Evolutionary conservation across 2,888 invertebrate species (phyloP).

Genomic region (Synergus laeviventris): DNA sequence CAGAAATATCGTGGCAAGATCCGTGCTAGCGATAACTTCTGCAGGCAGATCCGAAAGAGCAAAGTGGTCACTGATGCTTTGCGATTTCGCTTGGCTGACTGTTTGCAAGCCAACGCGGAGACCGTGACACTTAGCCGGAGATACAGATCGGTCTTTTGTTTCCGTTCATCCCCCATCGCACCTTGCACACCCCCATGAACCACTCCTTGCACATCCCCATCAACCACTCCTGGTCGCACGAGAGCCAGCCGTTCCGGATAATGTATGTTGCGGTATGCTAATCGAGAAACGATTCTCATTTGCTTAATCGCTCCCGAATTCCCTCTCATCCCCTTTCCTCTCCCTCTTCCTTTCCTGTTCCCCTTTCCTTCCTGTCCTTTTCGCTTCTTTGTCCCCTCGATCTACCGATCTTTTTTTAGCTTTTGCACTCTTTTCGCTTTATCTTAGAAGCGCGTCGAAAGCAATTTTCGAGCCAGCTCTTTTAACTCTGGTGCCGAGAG

Average conservation of each 20-base stretch:
- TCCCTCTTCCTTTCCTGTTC: neutral
- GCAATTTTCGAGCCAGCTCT: conserved; percentile 39
- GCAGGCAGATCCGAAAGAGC: conserved; percentile 38
- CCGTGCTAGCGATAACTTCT: conserved; percentile 61
- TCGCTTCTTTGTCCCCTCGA: conserved; percentile 35
- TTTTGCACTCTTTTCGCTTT: conserved; percentile 38
- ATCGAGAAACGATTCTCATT: conserved; percentile 62
- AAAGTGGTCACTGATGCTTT: conserved; percentile 28
- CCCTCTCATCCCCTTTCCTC: conserved; percentile 17
- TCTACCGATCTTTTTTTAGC: conserved; percentile 20
- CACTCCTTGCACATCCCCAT: conserved; percentile 42
- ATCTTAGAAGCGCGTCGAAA: conserved; percentile 33
- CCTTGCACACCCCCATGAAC: conserved; percentile 58
- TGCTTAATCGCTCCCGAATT: conserved; percentile 59
- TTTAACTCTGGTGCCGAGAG: conserved; percentile 21
- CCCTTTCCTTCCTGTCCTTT: neutral
- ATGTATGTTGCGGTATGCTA: conserved; percentile 59
- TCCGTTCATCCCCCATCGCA: conserved; percentile 71
- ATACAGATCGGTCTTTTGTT: conserved; percentile 71
- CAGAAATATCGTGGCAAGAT: conserved; percentile 60
- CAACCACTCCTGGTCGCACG: conserved; percentile 44
- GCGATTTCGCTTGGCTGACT: conserved; percentile 38
- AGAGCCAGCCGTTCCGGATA: conserved; percentile 55
- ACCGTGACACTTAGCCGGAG: conserved; percentile 63
- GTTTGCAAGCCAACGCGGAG: conserved; percentile 51